These are phyloP conservation scores for human (Homo sapiens) DNA, from an alignment of 2,113 vertebrate genomes.

Conservation along the genomic window DNA sequence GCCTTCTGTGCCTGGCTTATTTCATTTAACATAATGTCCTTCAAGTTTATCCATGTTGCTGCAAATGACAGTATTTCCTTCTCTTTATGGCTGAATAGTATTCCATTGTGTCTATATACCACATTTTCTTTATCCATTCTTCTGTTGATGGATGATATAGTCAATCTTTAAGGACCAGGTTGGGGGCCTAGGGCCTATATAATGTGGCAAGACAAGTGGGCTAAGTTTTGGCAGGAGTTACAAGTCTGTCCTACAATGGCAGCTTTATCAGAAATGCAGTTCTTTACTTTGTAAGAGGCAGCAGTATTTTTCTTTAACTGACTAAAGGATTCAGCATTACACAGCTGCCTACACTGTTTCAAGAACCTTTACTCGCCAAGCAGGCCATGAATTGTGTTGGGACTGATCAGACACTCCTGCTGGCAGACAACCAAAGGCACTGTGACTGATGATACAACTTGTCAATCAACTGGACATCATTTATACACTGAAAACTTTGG, in stretches of 20 bases:
- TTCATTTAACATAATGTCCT: not conserved
- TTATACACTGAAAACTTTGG: conserved; percentile 31
- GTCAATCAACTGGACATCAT: conserved; percentile 36
- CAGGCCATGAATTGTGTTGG: conserved; percentile 35
- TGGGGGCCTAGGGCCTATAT: not conserved
- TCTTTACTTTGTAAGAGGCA: conserved; percentile 41
- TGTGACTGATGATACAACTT: not conserved
- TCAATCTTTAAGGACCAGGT: not conserved
- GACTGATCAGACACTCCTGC: conserved; percentile 14
- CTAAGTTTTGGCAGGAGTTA: conserved; percentile 5
- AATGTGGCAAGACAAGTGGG: not conserved
- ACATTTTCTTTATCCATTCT: not conserved
- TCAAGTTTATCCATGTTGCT: not conserved
- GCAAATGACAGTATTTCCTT: not conserved
- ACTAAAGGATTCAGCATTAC: conserved; percentile 37
- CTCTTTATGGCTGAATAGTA: not conserved
- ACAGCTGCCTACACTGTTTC: conserved; percentile 1
- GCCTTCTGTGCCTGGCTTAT: not conserved
- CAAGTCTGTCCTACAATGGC: not conserved
- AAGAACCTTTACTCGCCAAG: conserved; percentile 57
- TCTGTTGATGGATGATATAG: not conserved
- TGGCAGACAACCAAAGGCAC: conserved; percentile 13
- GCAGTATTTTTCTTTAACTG: not conserved
- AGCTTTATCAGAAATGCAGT: conserved; percentile 40
- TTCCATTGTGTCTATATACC: not conserved